Percentiles rank a stretch among this genome's conserved stretches.
Conservation (phyloP, 2,113 vertebrate species). For the Saguinus midas region DNA sequence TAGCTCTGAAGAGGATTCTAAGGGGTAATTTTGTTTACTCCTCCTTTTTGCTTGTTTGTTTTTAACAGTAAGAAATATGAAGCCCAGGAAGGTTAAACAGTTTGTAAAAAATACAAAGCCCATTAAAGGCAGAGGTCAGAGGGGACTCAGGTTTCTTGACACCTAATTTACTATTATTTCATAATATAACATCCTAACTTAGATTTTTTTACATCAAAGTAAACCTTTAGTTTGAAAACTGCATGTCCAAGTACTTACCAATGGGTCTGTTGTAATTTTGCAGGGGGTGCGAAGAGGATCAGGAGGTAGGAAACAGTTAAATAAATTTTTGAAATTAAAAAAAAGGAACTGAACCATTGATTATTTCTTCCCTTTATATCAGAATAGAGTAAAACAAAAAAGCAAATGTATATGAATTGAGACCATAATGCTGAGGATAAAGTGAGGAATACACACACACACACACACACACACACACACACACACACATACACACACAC, state of each 20-base stretch:
- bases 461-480: background rate
- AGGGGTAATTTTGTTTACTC: background rate
- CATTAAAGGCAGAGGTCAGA: background rate
- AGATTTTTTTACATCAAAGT: background rate
- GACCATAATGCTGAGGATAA: background rate
- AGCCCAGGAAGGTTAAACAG: background rate
- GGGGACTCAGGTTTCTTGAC: background rate
- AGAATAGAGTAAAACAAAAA: background rate
- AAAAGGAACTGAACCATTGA: background rate
- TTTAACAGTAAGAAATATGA: background rate
- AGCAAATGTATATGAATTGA: background rate
- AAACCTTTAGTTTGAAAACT: background rate
- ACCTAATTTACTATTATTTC: background rate
- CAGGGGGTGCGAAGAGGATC: fast-evolving
- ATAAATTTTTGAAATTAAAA: background rate
- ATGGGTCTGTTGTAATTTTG: background rate
- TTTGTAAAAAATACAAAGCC: background rate
- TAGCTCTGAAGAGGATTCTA: background rate
- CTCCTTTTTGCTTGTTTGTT: background rate
- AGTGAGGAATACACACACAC: background rate
- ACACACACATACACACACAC: background rate
- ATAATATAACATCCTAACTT: background rate
- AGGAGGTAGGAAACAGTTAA: background rate
- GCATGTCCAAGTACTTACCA: background rate
- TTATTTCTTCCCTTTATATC: background rate